Evolutionary conservation across 2,888 invertebrate genomes (phyloP), one percentile per base, ranked within the genome.

Genomic region (Deilephila porcellus): DNA sequence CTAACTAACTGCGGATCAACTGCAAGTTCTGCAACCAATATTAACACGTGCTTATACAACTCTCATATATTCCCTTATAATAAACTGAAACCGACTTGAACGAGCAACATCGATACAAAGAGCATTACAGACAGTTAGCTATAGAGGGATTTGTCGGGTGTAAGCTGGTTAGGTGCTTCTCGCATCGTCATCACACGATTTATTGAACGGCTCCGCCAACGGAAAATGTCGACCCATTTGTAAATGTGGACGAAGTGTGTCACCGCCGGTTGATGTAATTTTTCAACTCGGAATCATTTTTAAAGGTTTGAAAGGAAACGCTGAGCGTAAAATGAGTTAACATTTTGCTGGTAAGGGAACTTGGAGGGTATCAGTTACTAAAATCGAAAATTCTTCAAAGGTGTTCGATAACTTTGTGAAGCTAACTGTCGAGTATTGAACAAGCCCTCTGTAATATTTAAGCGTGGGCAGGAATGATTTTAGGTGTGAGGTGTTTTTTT

Each of bases 231-330:
- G 67, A 52, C 67, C 52, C 67, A 67, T 67, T 67, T 67, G 67
- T 67, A 67, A 67, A 67, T 67, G 67, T 67, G 52, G 45, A 67
- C 45, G 25, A 67, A 52, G 25, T 67, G 25, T 52, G 67, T 52
- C 67, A 52, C 52, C 45, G 34, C 1, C 34, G 67, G 67, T 67
- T 67, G 45, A 52, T 67, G 20, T 64, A 20, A 52, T 52, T 67
- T 67, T 25, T 67, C 52, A 67, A 67, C 67, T 25, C 6, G 6
- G 14, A 52, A 25, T 25, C 11, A 17, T 52, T 67, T 60, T 29
- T 29, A 60, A 14, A 14, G 14, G 75, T 74, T 75, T 80, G 78
- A 79, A 79, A 78, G 56, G 2, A 56, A 56, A 56, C n/a, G n/a
- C 45, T 56, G 56, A 56, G 56, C 17, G 17, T 56, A n/a, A 56